Evolutionary conservation across 1,140 invertebrate species (phyloP), one percentile per base, ranked within the genome.

Genomic region (Eumeta japonica): DNA sequence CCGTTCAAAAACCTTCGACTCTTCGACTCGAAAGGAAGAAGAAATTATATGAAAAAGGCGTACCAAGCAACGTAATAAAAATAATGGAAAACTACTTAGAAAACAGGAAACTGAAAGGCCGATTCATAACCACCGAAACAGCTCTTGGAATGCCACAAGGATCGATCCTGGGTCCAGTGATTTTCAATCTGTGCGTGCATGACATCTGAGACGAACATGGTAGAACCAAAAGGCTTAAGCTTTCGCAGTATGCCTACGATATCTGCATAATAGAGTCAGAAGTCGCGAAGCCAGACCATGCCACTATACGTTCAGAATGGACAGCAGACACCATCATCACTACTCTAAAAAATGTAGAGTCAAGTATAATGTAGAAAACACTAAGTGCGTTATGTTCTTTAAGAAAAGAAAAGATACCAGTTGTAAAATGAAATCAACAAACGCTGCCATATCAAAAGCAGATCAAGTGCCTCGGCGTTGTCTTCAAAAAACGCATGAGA

Each of bases 21-120:
- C 37, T 2, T 39, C n/a, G 30, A 37, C 15, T 28, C 28, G 9
- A 37, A 29, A 30, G 36, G 16, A 27, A 27, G 10, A 28, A 35
- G 20, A 41, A 41, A 35, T 24, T 41, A 9, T 19, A 33, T 10
- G 19, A 39, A 4, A 10, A 20, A 7, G 30, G 34, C 17, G 24
- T 15, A 3, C 24, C 29, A 2, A 41, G 35, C 11, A 41, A 41
- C 19, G n/a, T 41, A 2, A 35, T 35, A 5, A 41, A 41, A 30
- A 41, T 35, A 16, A 41, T 41, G 2, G 39, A 41, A 18, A 41
- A 41, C 32, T 41, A 41, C 16, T 32, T 41, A 1, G 20, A 17
- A 17, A 24, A 14, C 9, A 34, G 39, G 29, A 28, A 1, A 9
- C 3, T 35, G 3, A 29, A 10, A 17, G 39, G 39, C 10, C 34